Evolutionary conservation across 2,888 invertebrate genomes (phyloP), one percentile per base, ranked within the genome.

Genomic region (Agonopterix alstromeriana): DNA sequence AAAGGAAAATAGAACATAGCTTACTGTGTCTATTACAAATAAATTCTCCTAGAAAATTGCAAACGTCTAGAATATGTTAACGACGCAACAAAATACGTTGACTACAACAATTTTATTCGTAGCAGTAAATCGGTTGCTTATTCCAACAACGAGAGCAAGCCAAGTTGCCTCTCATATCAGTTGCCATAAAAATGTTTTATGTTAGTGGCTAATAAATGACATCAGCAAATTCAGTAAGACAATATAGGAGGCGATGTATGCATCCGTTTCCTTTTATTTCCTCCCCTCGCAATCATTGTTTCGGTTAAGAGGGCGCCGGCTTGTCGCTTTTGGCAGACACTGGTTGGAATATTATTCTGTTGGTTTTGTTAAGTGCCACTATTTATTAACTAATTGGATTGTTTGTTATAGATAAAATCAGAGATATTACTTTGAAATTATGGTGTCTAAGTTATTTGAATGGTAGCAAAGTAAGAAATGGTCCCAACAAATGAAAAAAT

Each of bases 161-260:
- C 73, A 75, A 77, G 65, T 68, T 64, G 69, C 72, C 65, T 56
- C 79, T 81, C 77, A 83, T 86, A 88, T 88, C 86, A 73, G 73
- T 73, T 69, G 69, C 79, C 73, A 87, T 88, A 88, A 88, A 88
- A 86, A 87, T 88, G 86, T 85, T 87, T 87, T 88, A 88, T 88
- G 86, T 84, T 86, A 82, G 77, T 78, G 81, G 82, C 87, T 87
- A 88, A 88, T 88, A 88, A 88, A 88, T 87, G 88, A 85, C 87
- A 82, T 87, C 85, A 84, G 86, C 88, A 80, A 86, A 86, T 87
- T 86, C 77, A 65, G 82, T 83, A 87, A 88, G 88, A 87, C 85
- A 87, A 86, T 87, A 84, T 76, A 79, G 79, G 78, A 75, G 73
- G 70, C 76, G 73, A 77, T 76, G 72, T 73, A 70, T 83, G 82